Evolutionary conservation across 2,797 vertebrate species (phyloP), one percentile per base, ranked within the genome.

Genomic region (Enteromius fasciolatus): DNA sequence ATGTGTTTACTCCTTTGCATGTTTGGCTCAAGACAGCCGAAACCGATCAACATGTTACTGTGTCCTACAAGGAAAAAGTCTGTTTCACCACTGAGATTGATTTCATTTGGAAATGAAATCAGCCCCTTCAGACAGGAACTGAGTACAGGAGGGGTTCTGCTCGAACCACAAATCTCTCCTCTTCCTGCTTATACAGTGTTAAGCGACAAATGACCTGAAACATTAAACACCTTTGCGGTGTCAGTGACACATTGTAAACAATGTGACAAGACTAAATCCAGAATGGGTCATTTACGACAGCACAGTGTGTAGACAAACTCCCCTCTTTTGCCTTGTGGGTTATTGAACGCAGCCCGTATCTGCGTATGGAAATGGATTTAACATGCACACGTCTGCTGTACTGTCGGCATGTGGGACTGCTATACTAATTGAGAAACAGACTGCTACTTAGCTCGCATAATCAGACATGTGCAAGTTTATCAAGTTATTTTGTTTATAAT

Each of bases 171-270:
- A 87, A 87, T 87, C 87, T 85, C 76, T 78, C 39, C 64, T 67
- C 84, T 89, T 90, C 89, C 88, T 90, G 89, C 86, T 86, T 85
- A 84, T 79, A 89, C 83, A 86, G 69, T 61, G 70, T 73, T 54
- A 61, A 77, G 44, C 75, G 80, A 87, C 68, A 86, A 81, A 79
- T 50, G 28, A 83, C 68, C 61, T 68, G 82, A 83, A 84, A 86
- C 77, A 54, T 80, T 82, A 84, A 86, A 85, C 84, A 85, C 83
- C 82, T 73, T 36, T 36, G 67, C 15, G 7, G 83, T 77, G 86
- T 83, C 78, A 41, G 25, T 48, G 61, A 63, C 36, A 36, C 39
- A 50, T 20, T 57, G 75, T 88, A 87, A 87, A 88, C 77, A 84
- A 6, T 25, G 15, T 59, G 77, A 79, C 83, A 52, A 84, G 87